Evolutionary conservation across 2,797 vertebrate species (phyloP), one percentile per base, ranked within the genome.

Genomic region (Xiphophorus birchmanni): DNA sequence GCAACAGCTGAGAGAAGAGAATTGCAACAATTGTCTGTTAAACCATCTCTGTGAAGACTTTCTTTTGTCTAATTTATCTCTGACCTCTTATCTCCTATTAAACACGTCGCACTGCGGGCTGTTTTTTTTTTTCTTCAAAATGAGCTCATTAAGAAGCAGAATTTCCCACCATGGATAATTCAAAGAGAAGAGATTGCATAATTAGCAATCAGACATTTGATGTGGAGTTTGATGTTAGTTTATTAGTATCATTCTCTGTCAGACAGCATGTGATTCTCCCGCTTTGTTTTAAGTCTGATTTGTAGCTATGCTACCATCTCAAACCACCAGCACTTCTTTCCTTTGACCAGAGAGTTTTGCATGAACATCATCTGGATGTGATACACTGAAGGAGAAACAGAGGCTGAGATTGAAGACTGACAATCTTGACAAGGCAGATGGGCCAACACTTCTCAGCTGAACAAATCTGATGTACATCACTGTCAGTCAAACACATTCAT

Each of bases 1-100:
- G 98, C 94, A 0, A 97, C 92, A 42, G 98, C 98, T 99, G 93
- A 92, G 94, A 96, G 80, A 77, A 82, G 80, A 91, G 60, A 82
- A 69, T 86, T 79, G 87, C 86, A 88, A 44, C 23, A 29, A 42
- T 77, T 40, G 26, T 88, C 76, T 77, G 78, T 35, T 80, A 84
- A 86, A 83, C 58, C 23, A 35, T 72, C 13, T 29, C 26, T 45
- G 5, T 72, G 12, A 72, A 72, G 26, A 45, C 42, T 72, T 72
- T 87, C 79, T 77, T 47, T 50, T 13, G 65, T 80, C 17, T 50
- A 52, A 67, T 86, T 79, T 0, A 76, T 79, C 69, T 79, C 32
- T 40, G 47, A 78, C 71, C 21, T 76, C 82, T 81, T 72, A 80
- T 82, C 72, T 50, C 58, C 78, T 80, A 5, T 60, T n/a, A 54